These are phyloP conservation scores for Aeoliscus strigatus DNA, from an alignment of 2,797 vertebrate genomes.

Conservation along the genomic window DNA sequence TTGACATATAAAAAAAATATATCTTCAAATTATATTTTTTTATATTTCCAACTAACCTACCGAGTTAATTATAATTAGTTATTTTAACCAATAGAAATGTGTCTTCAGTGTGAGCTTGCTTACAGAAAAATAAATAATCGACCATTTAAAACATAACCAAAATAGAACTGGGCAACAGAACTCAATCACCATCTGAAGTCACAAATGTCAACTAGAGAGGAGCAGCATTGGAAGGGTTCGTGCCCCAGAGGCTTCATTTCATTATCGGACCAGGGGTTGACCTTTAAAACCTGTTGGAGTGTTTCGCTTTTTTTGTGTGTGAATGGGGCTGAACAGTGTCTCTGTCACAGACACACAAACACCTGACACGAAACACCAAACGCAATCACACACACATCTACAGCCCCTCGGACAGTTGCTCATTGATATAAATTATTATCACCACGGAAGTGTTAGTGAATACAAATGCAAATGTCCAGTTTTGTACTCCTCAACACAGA, in stretches of 20 bases:
- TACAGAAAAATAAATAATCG: too few species aligned
- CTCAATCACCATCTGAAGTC: too few species aligned
- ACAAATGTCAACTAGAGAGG: neutral
- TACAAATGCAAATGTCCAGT: too few species aligned
- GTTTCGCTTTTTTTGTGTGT: neutral
- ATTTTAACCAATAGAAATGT: neutral
- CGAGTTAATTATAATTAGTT: neutral
- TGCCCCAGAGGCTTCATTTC: neutral
- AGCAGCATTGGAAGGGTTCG: neutral
- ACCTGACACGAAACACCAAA: too few species aligned
- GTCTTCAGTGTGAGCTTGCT: neutral
- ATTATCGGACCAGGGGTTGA: constrained; percentile 1
- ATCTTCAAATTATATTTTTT: too few species aligned
- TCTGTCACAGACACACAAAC: constrained; percentile 6
- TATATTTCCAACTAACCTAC: too few species aligned
- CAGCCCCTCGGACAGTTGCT: constrained; percentile 59
- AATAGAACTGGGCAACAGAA: too few species aligned
- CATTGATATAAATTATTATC: too few species aligned
- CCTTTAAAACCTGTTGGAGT: constrained; percentile 10
- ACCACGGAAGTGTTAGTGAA: too few species aligned
- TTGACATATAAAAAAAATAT: too few species aligned
- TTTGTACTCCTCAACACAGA: too few species aligned
- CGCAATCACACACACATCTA: constrained; percentile 13
- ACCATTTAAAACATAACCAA: too few species aligned
- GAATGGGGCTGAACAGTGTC: constrained; percentile 7